phyloP scores from a whole-genome alignment of 2,888 invertebrate species.

The Platycnemis pennipes region DNA sequence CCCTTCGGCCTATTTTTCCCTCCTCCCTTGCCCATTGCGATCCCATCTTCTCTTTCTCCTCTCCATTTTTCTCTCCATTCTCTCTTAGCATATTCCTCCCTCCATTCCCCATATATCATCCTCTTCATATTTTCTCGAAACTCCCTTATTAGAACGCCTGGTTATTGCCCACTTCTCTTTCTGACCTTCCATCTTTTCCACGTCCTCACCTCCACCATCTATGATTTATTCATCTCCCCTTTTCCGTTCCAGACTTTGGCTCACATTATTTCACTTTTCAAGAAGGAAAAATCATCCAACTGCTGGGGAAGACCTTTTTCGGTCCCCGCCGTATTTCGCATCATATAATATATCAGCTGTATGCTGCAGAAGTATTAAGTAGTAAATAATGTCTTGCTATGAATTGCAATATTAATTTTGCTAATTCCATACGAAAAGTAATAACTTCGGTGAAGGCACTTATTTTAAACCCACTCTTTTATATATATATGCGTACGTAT shows the following conservation, averaged over 20 bases:
- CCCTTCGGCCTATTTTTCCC: neutral
- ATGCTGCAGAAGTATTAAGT: too few species aligned
- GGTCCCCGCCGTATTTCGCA: neutral
- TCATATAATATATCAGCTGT: too few species aligned
- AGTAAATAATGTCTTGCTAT: too few species aligned
- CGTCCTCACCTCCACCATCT: neutral
- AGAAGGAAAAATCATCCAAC: neutral
- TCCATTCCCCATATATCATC: neutral
- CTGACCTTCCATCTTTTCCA: neutral
- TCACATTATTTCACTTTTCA: neutral
- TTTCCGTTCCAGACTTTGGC: too few species aligned
- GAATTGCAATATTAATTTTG: too few species aligned
- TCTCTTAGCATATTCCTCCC: neutral
- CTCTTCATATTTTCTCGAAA: neutral
- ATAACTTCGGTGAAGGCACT: too few species aligned
- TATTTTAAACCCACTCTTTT: too few species aligned
- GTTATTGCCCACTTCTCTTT: slow-evolving; percentile 32
- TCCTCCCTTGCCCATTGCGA: neutral
- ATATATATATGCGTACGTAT: too few species aligned
- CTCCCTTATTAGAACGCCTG: neutral
- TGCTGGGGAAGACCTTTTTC: neutral
- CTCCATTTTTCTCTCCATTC: neutral
- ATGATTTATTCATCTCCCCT: slow-evolving; percentile 18
- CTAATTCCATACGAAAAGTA: too few species aligned
- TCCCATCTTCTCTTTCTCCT: too few species aligned